These are phyloP conservation scores for Pterocles burchelli DNA, from an alignment of 2,113 vertebrate species.

Conservation along the genomic window DNA sequence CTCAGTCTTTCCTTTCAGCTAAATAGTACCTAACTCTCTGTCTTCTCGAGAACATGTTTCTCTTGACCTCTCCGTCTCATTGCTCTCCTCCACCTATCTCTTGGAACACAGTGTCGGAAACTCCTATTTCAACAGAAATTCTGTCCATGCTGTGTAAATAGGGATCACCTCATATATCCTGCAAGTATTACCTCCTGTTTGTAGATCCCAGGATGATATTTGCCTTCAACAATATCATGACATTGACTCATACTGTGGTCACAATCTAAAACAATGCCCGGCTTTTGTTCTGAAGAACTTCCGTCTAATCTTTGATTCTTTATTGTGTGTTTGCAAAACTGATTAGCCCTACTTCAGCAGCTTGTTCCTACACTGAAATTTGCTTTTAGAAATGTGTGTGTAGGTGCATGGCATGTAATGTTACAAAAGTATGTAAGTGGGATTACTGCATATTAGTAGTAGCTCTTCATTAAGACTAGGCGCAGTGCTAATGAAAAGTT, in stretches of 20 bases:
- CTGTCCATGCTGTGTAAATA: background rate
- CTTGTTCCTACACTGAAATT: background rate
- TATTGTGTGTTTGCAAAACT: background rate
- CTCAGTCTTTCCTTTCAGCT: background rate
- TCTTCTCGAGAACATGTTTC: background rate
- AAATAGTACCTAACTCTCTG: background rate
- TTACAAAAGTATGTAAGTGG: background rate
- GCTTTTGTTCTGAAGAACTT: background rate
- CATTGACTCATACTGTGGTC: background rate
- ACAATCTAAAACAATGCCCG: background rate
- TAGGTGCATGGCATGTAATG: background rate
- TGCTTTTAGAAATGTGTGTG: background rate
- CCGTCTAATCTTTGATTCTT: background rate
- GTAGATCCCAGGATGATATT: background rate
- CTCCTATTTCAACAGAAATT: background rate
- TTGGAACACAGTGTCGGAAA: background rate
- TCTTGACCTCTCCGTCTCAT: background rate
- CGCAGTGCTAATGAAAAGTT: background rate
- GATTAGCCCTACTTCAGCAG: background rate
- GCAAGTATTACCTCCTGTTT: background rate
- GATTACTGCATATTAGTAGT: background rate
- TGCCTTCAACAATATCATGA: background rate
- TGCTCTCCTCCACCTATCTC: background rate
- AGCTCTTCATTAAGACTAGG: background rate
- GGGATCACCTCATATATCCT: background rate